Conservation (phyloP, 2,888 invertebrate species). For the Pomacea canaliculata region DNA sequence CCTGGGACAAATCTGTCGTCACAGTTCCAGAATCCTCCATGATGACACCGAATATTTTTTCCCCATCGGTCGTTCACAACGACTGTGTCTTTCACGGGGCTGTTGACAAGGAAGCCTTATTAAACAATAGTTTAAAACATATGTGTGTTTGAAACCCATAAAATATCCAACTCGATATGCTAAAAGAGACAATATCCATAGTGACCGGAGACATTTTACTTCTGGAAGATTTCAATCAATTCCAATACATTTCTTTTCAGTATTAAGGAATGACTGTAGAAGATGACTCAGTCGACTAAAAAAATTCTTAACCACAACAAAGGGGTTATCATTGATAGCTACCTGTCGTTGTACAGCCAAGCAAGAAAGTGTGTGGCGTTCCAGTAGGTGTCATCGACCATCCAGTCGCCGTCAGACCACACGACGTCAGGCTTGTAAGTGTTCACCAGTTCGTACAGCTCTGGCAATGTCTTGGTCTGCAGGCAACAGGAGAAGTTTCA, state of each 20-base stretch:
- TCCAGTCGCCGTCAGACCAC: constrained; percentile 81
- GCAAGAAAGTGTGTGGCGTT: constrained; percentile 69
- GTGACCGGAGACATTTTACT: too few relatives aligned
- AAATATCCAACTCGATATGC: too few relatives aligned
- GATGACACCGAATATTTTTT: constrained; percentile 81
- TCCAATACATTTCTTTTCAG: too few relatives aligned
- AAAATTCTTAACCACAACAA: too few relatives aligned
- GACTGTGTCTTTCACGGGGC: constrained; percentile 52
- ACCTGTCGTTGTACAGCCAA: constrained; percentile 72
- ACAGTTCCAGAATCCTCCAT: constrained; percentile 91
- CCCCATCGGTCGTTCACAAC: constrained; percentile 75
- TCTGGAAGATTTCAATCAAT: too few relatives aligned
- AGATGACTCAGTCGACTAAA: too few relatives aligned
- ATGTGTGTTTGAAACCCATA: too few relatives aligned
- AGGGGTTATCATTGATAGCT: neutral
- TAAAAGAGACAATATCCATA: too few relatives aligned
- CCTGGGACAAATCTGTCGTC: constrained; percentile 86
- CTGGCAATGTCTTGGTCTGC: constrained; percentile 70
- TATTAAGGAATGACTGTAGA: too few relatives aligned
- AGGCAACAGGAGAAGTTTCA: too few relatives aligned
- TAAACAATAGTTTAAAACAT: too few relatives aligned
- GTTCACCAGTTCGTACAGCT: constrained; percentile 78
- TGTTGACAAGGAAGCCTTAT: constrained; percentile 18
- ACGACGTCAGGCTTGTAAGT: constrained; percentile 67
- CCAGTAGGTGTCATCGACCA: constrained; percentile 74